These are phyloP conservation scores for Pelobates fuscus DNA, from an alignment of 2,113 vertebrate genomes.

Conservation along the genomic window DNA sequence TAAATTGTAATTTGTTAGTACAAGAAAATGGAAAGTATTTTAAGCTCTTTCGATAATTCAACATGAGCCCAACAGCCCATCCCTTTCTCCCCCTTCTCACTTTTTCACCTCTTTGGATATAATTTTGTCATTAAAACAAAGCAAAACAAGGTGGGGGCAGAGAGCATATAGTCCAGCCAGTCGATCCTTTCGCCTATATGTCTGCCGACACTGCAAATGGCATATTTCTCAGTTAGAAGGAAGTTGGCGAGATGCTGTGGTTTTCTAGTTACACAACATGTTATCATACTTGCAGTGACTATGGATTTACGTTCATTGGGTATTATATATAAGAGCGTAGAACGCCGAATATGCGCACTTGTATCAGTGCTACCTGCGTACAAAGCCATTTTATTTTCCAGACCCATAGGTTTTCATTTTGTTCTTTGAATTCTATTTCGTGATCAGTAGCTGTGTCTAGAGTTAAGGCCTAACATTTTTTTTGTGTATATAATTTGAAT, in stretches of 20 bases:
- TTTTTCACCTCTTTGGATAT: constrained; percentile 58
- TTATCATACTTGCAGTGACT: constrained; percentile 88
- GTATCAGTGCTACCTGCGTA: background rate
- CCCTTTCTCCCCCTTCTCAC: background rate
- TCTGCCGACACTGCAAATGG: background rate
- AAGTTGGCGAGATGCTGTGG: constrained; percentile 83
- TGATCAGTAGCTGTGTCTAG: background rate
- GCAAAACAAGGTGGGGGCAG: constrained; percentile 46
- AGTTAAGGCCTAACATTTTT: constrained; percentile 22
- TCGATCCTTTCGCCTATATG: background rate
- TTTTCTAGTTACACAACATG: constrained; percentile 88
- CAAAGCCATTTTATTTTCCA: background rate
- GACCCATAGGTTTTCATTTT: background rate
- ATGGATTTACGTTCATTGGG: constrained; percentile 82
- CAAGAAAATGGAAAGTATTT: constrained; percentile 69
- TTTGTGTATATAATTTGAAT: background rate
- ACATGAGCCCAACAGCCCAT: constrained; percentile 37
- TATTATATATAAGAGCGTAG: constrained; percentile 62
- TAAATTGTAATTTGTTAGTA: constrained; percentile 77
- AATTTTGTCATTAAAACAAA: constrained; percentile 67
- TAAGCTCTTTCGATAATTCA: constrained; percentile 60
- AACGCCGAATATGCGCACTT: constrained; percentile 6
- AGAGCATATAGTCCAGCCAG: background rate
- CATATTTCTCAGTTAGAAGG: constrained; percentile 72
- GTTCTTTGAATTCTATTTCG: background rate